Conservation (phyloP, 2,113 vertebrate species). For the Cygnus buccinator region DNA sequence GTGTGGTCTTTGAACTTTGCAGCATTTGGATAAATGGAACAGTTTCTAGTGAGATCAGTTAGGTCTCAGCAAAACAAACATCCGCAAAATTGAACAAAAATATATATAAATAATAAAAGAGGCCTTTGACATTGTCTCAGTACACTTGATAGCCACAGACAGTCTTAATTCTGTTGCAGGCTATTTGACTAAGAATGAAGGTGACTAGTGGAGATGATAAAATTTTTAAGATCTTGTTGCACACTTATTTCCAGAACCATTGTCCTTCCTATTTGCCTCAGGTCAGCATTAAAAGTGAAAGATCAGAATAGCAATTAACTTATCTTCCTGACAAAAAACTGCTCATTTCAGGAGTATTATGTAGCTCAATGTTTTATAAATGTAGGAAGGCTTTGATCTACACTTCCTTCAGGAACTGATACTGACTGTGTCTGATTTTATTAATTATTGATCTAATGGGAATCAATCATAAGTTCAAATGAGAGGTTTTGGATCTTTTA, state of each 20-base stretch:
- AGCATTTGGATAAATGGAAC: neutral
- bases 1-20: neutral
- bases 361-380: constrained; percentile 37
- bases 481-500: neutral
- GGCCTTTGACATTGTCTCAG: constrained; percentile 14
- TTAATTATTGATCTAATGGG: neutral
- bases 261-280: constrained; percentile 1
- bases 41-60: constrained; percentile 1
- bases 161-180: neutral
- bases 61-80: constrained; percentile 30
- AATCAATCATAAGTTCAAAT: neutral
- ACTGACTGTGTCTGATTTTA: neutral
- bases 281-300: constrained; percentile 33
- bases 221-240: neutral
- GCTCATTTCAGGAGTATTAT: neutral
- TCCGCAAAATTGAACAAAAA: neutral
- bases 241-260: neutral
- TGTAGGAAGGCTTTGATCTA: neutral
- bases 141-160: neutral
- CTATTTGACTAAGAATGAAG: neutral
- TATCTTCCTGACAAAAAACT: neutral
- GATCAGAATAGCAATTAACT: constrained; percentile 40
- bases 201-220: neutral
- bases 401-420: neutral
- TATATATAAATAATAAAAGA: constrained; percentile 19